These are phyloP conservation scores for Marcusenius ussheri DNA, from an alignment of 2,113 vertebrate species.

Conservation along the genomic window DNA sequence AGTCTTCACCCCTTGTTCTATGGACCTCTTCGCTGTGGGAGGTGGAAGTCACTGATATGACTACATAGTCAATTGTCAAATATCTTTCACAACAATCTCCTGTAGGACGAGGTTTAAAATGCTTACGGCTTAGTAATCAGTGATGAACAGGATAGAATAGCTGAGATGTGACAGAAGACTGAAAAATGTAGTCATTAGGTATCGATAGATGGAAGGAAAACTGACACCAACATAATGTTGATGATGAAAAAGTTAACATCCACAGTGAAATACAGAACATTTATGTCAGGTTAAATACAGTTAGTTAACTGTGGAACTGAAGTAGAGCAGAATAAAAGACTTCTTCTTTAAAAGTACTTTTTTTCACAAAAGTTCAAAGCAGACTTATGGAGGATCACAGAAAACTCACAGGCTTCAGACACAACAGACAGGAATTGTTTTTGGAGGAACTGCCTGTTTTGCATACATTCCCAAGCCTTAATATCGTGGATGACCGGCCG, in stretches of 20 bases:
- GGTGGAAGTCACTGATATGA: not conserved
- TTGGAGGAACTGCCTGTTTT: not conserved
- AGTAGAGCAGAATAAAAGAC: not conserved
- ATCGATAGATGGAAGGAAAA: not conserved
- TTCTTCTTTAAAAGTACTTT: not conserved
- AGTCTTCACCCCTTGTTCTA: constrained; percentile 7
- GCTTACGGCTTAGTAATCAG: not conserved
- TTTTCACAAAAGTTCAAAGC: not conserved
- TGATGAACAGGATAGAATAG: not conserved
- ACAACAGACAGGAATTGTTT: not conserved
- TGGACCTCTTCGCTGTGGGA: not conserved
- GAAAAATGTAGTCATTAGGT: not conserved
- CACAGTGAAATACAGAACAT: not conserved
- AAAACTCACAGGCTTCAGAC: not conserved
- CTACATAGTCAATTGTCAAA: not conserved
- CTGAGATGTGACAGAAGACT: not conserved
- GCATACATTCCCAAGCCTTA: not conserved
- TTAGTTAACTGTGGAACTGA: not conserved
- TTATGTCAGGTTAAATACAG: not conserved
- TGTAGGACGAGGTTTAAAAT: not conserved
- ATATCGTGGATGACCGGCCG: constrained; percentile 18
- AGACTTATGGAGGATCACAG: not conserved
- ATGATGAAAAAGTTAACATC: not conserved
- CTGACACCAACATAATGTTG: not conserved
- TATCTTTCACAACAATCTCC: not conserved